Evolutionary conservation across 2,113 vertebrate species (phyloP).

Genomic region (Collichthys lucidus): DNA sequence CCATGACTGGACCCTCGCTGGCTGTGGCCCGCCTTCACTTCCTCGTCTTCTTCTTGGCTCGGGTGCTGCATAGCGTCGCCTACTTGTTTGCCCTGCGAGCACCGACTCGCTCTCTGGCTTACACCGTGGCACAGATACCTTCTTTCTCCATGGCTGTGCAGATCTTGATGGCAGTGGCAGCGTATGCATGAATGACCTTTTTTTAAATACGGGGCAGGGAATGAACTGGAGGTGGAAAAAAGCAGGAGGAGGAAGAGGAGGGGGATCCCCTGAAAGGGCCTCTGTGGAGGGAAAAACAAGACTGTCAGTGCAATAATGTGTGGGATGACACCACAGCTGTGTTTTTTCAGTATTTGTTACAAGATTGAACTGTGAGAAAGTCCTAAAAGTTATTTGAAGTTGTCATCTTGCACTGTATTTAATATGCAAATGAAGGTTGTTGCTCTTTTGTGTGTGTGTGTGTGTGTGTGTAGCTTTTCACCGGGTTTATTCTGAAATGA

Average conservation of each 20-base stretch:
- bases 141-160: conserved; percentile 95
- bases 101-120: conserved; percentile 90
- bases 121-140: conserved; percentile 89
- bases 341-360: conserved; percentile 49
- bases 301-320: conserved; percentile 60
- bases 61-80: conserved; percentile 88
- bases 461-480: not conserved
- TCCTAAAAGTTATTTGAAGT: conserved; percentile 54
- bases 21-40: conserved; percentile 90
- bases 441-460: not conserved
- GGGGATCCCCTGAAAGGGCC: not conserved
- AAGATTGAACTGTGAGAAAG: conserved; percentile 47
- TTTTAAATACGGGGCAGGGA: not conserved
- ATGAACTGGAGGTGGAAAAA: not conserved
- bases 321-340: not conserved
- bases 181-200: conserved; percentile 76
- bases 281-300: conserved; percentile 8
- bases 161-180: conserved; percentile 83
- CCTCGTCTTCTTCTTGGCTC: conserved; percentile 86
- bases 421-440: conserved; percentile 71
- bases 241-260: conserved; percentile 9
- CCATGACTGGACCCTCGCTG: conserved; percentile 86
- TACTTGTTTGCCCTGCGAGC: conserved; percentile 88
- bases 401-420: conserved; percentile 43
- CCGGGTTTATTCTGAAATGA: not conserved